Evolutionary conservation across 1,140 invertebrate genomes (phyloP).

Genomic region (Drosophila suzukii): DNA sequence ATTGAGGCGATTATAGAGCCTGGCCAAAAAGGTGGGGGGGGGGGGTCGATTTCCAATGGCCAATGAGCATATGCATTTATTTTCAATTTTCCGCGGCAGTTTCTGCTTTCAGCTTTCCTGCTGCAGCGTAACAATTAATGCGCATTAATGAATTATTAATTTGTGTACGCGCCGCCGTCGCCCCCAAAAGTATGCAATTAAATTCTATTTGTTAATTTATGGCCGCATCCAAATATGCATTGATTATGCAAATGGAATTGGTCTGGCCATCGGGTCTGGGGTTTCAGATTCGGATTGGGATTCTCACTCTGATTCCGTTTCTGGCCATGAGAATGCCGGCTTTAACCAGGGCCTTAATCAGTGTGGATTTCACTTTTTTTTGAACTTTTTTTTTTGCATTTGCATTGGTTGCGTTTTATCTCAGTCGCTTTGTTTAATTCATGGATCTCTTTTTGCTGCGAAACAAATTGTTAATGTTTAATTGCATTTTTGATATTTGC

Average conservation of each 20-base stretch:
- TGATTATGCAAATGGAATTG: conserved; percentile 80
- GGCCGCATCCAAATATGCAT: conserved; percentile 74
- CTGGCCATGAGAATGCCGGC: conserved; percentile 8
- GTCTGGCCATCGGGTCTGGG: conserved; percentile 22
- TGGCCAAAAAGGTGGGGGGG: background rate
- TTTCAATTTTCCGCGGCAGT: conserved; percentile 43
- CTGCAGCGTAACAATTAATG: conserved; percentile 72
- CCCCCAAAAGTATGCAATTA: conserved; percentile 75
- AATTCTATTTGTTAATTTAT: conserved; percentile 83
- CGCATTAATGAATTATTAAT: conserved; percentile 82
- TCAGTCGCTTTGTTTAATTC: conserved; percentile 26
- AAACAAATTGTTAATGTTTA: conserved; percentile 66
- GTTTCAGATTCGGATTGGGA: conserved; percentile 2
- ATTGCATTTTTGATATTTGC: conserved; percentile 70
- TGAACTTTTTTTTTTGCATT: conserved; percentile 6
- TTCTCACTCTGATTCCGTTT: background rate
- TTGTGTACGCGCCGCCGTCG: conserved; percentile 47
- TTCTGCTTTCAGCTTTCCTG: conserved; percentile 43
- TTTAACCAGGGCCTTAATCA: conserved; percentile 63
- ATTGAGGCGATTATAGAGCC: conserved; percentile 40
- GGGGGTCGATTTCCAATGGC: background rate
- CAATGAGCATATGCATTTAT: conserved; percentile 60
- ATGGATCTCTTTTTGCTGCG: conserved; percentile 40
- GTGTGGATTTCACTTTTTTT: conserved; percentile 24
- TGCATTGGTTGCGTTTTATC: conserved; percentile 22